Evolutionary conservation across 2,888 invertebrate genomes (phyloP).

Genomic region (Parnassius glacialis): DNA sequence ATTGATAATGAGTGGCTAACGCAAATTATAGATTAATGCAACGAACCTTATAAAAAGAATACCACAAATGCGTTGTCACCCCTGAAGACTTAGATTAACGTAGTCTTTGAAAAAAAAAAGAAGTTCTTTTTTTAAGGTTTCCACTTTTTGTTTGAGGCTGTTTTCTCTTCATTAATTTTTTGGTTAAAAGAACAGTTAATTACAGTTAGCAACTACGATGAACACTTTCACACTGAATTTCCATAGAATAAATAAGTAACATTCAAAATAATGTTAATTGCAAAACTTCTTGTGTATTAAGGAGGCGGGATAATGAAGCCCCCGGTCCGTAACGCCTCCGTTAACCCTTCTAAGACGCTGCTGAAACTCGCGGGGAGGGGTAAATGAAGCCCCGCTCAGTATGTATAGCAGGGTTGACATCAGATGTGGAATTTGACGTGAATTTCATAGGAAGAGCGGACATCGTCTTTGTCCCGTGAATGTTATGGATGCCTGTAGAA

Average conservation of each 20-base stretch:
- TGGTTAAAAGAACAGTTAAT: conserved; percentile 26
- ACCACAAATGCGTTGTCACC: no score
- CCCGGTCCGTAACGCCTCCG: conserved; percentile 11
- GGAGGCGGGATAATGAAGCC: conserved; percentile 25
- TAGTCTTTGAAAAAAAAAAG: no score
- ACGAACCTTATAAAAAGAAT: no score
- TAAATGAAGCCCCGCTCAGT: conserved; percentile 17
- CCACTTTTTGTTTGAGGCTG: neutral
- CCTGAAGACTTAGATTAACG: no score
- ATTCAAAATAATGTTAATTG: conserved; percentile 27
- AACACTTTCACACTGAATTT: conserved; percentile 16
- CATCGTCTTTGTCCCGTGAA: conserved; percentile 1
- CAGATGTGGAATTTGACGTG: conserved; percentile 11
- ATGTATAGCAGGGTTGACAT: conserved; percentile 8
- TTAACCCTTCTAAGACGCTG: conserved; percentile 23
- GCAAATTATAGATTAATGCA: no score
- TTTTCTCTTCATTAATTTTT: conserved; percentile 16
- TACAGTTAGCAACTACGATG: conserved; percentile 18
- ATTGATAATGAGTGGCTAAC: no score
- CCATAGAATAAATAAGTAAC: conserved; percentile 27
- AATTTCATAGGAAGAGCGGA: conserved; percentile 12
- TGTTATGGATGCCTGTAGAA: conserved; percentile 6
- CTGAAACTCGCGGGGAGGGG: conserved; percentile 9
- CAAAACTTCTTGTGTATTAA: conserved; percentile 28
- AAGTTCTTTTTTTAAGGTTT: no score